A percentile compares a stretch with the other conserved stretches of the same genome.
These are phyloP conservation scores for Heliocidaris tuberculata DNA, from an alignment of 35 echinoderm and acorn worm genomes.

Conservation along the genomic window DNA sequence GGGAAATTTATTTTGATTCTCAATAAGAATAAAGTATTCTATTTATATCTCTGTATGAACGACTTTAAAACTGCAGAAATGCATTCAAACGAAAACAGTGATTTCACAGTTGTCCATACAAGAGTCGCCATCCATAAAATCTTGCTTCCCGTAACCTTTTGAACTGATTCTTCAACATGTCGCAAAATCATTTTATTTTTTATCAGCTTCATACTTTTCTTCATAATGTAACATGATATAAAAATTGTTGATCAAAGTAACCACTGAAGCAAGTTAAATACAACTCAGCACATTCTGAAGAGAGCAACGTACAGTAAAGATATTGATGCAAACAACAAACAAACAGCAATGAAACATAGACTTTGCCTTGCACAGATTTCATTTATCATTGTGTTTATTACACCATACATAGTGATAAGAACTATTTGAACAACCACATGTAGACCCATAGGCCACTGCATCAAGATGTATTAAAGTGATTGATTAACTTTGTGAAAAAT, in stretches of 20 bases:
- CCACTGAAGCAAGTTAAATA: background rate
- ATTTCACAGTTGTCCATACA: background rate
- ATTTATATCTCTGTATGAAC: background rate
- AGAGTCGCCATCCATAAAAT: background rate
- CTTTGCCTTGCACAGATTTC: slow-evolving; percentile 16
- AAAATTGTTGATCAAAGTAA: background rate
- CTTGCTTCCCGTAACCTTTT: background rate
- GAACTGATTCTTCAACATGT: background rate
- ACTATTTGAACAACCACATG: background rate
- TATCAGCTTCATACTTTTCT: background rate
- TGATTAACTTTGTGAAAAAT: no score
- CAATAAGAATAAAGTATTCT: background rate
- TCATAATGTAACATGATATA: background rate
- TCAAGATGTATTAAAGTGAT: no score
- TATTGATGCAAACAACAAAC: background rate
- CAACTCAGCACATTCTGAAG: background rate
- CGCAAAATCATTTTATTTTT: background rate
- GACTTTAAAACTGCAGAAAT: background rate
- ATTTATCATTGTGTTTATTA: background rate
- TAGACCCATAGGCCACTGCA: no score
- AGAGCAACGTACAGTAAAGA: background rate
- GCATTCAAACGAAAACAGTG: background rate
- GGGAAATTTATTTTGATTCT: no score
- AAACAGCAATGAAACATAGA: background rate
- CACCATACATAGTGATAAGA: background rate